These are phyloP conservation scores for Sympetrum striolatum DNA, from an alignment of 2,888 invertebrate species.

Conservation along the genomic window DNA sequence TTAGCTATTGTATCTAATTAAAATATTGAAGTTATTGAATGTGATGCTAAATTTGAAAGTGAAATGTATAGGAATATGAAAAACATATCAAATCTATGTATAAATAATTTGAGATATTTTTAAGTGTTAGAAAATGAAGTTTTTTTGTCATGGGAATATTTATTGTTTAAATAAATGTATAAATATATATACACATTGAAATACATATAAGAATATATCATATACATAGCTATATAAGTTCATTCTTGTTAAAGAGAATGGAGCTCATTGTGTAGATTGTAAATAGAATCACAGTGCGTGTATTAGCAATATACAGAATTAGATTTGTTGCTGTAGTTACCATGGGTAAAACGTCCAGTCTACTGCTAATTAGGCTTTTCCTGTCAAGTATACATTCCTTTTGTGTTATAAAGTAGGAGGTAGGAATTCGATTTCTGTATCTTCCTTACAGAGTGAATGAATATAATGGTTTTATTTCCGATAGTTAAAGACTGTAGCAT, in stretches of 20 bases:
- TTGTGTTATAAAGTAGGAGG: not conserved
- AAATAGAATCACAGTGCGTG: slow-evolving; percentile 56
- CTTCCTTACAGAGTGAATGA: not conserved
- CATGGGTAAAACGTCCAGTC: slow-evolving; percentile 18
- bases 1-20: not conserved
- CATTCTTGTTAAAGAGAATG: slow-evolving; percentile 1
- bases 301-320: slow-evolving; percentile 60
- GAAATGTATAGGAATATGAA: not conserved
- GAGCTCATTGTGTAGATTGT: slow-evolving; percentile 41
- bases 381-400: not conserved
- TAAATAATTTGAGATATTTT: slow-evolving; percentile 22
- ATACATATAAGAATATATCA: not conserved
- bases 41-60: not conserved
- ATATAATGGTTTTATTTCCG: not conserved
- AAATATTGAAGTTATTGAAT: not conserved
- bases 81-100: not conserved
- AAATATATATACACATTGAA: not conserved
- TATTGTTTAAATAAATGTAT: too few species aligned
- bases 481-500: not conserved
- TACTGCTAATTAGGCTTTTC: slow-evolving; percentile 20
- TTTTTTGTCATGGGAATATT: slow-evolving; percentile 44
- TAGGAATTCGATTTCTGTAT: not conserved
- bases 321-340: slow-evolving; percentile 5
- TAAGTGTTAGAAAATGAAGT: slow-evolving; percentile 8
- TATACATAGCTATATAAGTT: not conserved